Evolutionary conservation across 2,113 vertebrate species (phyloP).

Genomic region (Apodemus sylvaticus): DNA sequence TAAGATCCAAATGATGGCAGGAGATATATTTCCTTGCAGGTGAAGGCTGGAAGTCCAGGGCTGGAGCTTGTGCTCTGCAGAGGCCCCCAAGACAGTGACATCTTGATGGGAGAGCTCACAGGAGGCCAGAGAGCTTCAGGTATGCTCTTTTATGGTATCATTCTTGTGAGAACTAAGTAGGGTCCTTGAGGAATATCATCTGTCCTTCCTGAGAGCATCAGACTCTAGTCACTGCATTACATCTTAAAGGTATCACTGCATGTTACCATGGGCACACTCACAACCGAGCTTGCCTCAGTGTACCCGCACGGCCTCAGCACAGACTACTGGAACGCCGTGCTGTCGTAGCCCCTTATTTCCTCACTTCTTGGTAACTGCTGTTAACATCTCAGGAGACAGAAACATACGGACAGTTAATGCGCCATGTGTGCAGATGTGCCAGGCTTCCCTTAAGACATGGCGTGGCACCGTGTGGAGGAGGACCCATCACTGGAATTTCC

Average conservation of each 20-base stretch:
- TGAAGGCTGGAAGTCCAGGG: not conserved
- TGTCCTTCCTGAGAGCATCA: not conserved
- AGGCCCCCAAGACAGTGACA: not conserved
- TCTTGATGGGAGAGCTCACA: not conserved
- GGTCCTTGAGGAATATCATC: not conserved
- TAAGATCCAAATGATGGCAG: not conserved
- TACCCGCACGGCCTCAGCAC: not conserved
- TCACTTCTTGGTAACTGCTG: not conserved
- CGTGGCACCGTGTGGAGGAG: not conserved
- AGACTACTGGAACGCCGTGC: not conserved
- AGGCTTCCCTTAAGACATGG: not conserved
- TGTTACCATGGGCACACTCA: not conserved
- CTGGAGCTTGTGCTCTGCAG: not conserved
- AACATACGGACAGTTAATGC: not conserved
- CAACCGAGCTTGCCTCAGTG: too few species aligned
- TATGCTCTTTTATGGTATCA: too few species aligned
- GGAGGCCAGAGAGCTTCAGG: not conserved
- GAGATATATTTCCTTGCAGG: not conserved
- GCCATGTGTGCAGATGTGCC: not conserved
- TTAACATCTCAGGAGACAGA: not conserved
- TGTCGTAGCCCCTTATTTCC: not conserved
- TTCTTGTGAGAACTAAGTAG: not conserved
- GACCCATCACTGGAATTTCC: fast-evolving
- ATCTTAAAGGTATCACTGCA: not conserved
- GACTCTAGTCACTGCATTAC: not conserved